These are phyloP conservation scores for Seladonia tumulorum DNA, from an alignment of 2,888 invertebrate species.

Conservation along the genomic window DNA sequence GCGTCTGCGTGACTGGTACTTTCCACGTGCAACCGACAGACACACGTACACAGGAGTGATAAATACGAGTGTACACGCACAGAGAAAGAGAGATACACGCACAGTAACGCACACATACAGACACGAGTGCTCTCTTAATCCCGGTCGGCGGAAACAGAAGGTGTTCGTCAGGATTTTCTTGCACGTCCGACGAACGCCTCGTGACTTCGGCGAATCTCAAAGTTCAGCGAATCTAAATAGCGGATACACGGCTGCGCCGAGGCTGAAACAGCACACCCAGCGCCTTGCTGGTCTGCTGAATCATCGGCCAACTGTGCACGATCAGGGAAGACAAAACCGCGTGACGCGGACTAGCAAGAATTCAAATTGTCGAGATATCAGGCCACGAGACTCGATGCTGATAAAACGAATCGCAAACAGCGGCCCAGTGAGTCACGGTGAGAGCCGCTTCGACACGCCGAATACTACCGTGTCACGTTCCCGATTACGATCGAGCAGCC, in stretches of 20 bases:
- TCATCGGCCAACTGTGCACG: background rate
- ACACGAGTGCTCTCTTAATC: background rate
- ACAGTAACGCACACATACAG: background rate
- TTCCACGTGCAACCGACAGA: constrained; percentile 35
- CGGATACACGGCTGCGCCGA: background rate
- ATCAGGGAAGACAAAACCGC: constrained; percentile 3
- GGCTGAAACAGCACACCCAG: constrained; percentile 12
- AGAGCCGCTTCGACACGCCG: constrained; percentile 2
- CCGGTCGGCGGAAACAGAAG: background rate
- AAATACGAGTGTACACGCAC: background rate
- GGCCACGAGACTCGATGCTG: background rate
- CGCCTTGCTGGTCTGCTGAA: background rate
- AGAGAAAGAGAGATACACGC: background rate
- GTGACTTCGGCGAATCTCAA: background rate
- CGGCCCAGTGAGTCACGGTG: constrained; percentile 4
- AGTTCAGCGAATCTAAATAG: constrained; percentile 20
- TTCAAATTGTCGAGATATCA: constrained; percentile 19
- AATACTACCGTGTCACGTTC: constrained; percentile 3
- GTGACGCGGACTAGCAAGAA: constrained; percentile 8
- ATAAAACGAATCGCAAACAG: constrained; percentile 21
- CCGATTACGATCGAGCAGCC: background rate
- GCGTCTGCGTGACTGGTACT: constrained; percentile 26
- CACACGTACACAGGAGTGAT: background rate
- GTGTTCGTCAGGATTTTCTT: constrained; percentile 8
- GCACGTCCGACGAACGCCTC: background rate